These are phyloP conservation scores for Alca torda DNA, from an alignment of 2,797 vertebrate species.

Conservation along the genomic window DNA sequence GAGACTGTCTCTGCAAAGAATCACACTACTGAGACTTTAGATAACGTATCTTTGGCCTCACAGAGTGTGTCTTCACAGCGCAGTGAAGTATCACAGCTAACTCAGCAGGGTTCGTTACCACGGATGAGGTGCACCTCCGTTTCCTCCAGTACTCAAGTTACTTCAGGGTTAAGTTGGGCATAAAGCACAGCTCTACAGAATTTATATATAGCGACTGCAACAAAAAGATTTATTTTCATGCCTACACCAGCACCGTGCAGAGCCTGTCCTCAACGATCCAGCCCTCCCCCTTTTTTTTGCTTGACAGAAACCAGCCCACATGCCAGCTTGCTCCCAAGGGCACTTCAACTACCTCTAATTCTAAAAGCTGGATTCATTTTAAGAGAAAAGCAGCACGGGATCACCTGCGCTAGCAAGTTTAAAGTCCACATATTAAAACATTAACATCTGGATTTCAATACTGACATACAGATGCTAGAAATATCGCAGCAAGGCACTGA, in stretches of 20 bases:
- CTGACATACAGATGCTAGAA: accelerated
- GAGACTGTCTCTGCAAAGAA: background rate
- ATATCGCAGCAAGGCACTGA: background rate
- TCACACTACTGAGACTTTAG: accelerated
- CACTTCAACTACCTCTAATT: background rate
- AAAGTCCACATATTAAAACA: background rate
- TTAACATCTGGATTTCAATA: background rate
- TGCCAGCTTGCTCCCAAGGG: background rate
- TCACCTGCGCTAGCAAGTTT: background rate
- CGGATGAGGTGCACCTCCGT: accelerated
- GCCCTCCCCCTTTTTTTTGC: background rate
- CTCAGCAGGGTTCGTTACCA: background rate
- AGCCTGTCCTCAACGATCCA: background rate
- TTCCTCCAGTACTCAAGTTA: background rate
- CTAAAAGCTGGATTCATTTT: background rate
- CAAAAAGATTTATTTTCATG: background rate
- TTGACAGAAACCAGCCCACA: background rate
- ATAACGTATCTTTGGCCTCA: background rate
- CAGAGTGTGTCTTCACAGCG: accelerated
- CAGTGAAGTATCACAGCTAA: background rate
- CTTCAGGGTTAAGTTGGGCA: background rate
- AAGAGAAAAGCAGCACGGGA: background rate
- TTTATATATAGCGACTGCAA: background rate
- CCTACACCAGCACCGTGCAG: background rate
- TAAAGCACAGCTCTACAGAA: background rate